These are phyloP conservation scores for Tolmerus cingulatus DNA, from an alignment of 2,888 invertebrate species.

Conservation along the genomic window DNA sequence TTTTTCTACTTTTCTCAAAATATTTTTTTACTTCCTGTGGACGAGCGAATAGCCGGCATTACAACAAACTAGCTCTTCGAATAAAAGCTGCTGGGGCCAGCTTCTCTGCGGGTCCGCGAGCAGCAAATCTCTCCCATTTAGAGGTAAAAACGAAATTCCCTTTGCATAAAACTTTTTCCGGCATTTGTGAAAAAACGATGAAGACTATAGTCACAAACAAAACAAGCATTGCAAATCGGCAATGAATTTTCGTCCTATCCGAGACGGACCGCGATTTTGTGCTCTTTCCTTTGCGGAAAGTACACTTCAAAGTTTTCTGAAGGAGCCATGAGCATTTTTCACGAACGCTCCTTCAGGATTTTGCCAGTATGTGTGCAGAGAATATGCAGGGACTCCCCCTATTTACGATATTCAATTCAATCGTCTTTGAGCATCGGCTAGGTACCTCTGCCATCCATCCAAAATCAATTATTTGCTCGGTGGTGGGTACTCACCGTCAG, in stretches of 20 bases:
- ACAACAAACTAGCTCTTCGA: neutral
- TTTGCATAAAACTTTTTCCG: constrained; percentile 6
- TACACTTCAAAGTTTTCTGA: constrained; percentile 26
- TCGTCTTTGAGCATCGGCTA: constrained; percentile 12
- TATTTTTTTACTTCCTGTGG: neutral
- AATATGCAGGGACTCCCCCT: neutral
- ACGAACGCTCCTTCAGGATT: neutral
- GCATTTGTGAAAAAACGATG: neutral
- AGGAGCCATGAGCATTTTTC: constrained; percentile 8
- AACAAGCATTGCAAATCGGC: constrained; percentile 2
- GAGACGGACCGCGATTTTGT: neutral
- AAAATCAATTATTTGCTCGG: constrained; percentile 13
- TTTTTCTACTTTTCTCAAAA: neutral
- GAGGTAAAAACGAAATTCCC: neutral
- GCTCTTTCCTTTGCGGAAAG: constrained; percentile 16
- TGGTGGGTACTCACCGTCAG: neutral
- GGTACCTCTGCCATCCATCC: neutral
- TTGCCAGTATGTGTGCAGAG: neutral
- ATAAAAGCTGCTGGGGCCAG: neutral
- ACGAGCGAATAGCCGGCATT: neutral
- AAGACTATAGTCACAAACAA: constrained; percentile 10
- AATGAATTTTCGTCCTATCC: neutral
- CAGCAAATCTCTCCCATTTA: constrained; percentile 3
- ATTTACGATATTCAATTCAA: constrained; percentile 21
- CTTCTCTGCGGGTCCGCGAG: neutral